A percentile compares a stretch with the other conserved stretches of the same genome.
Evolutionary conservation across 2,113 vertebrate genomes (phyloP).

Genomic region (Dromas ardeola): DNA sequence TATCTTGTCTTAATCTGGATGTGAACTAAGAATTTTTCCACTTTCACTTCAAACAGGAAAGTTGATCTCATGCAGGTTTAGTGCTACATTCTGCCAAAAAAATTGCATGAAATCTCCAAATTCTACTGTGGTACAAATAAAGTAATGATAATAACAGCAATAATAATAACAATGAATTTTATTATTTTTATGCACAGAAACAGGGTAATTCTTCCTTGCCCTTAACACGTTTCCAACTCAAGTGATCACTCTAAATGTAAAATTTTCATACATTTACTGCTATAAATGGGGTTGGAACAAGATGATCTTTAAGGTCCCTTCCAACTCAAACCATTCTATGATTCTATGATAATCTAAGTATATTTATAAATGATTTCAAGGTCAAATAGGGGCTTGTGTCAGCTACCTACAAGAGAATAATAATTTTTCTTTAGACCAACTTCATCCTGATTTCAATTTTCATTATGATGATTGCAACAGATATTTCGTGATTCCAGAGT

Average conservation of each 20-base stretch:
- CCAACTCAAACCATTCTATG: too few species aligned
- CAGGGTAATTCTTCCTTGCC: background rate
- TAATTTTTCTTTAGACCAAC: background rate
- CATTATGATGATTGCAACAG: background rate
- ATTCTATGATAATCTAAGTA: background rate
- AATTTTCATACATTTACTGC: background rate
- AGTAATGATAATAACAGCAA: background rate
- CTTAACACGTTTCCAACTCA: background rate
- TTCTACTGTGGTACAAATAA: background rate
- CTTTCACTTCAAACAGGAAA: background rate
- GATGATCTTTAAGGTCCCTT: too few species aligned
- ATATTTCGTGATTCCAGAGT: background rate
- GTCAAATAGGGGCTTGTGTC: background rate
- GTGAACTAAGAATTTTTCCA: background rate
- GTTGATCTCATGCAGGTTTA: background rate
- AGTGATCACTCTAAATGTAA: background rate
- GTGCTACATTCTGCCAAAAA: background rate
- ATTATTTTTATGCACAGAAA: background rate
- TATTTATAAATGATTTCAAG: background rate
- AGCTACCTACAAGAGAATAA: background rate
- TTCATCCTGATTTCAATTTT: background rate
- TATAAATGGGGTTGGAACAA: background rate
- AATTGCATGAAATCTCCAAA: background rate
- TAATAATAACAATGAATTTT: background rate
- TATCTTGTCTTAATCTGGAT: background rate